phyloP scores from a whole-genome alignment of 2,888 invertebrate genomes.

The Melieria omissa region DNA sequence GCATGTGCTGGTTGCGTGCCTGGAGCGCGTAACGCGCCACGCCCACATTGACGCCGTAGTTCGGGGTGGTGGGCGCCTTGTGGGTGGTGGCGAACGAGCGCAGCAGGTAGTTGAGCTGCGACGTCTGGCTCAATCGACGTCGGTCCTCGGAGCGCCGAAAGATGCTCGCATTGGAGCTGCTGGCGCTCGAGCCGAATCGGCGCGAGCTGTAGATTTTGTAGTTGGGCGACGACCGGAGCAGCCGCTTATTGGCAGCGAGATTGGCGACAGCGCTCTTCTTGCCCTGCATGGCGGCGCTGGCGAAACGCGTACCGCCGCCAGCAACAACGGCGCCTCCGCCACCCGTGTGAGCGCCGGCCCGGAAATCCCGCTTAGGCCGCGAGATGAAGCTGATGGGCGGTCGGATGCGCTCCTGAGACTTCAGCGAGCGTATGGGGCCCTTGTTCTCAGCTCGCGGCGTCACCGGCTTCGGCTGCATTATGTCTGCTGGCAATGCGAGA shows the following conservation, averaged over 20 bases:
- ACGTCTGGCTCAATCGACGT: constrained; percentile 32
- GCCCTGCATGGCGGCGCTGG: constrained; percentile 6
- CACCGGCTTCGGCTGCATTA: constrained; percentile 30
- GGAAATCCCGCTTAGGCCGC: constrained; percentile 7
- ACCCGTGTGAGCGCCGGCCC: neutral
- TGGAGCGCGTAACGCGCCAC: constrained; percentile 40
- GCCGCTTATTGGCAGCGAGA: constrained; percentile 36
- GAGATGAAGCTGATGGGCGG: constrained; percentile 8
- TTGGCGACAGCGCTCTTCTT: constrained; percentile 13
- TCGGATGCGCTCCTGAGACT: constrained; percentile 27
- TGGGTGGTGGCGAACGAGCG: constrained; percentile 39
- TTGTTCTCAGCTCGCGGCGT: constrained; percentile 41
- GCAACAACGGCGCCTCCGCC: constrained; percentile 3
- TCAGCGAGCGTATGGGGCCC: constrained; percentile 42
- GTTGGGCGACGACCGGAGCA: constrained; percentile 45
- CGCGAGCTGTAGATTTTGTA: constrained; percentile 50
- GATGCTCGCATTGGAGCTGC: constrained; percentile 48
- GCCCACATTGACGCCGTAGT: constrained; percentile 3
- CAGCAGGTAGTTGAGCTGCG: constrained; percentile 39
- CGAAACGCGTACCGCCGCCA: constrained; percentile 14
- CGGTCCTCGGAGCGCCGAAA: constrained; percentile 45
- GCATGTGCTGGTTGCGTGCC: constrained; percentile 44
- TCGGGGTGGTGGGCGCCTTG: neutral
- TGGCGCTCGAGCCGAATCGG: constrained; percentile 47
- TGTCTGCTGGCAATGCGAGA: constrained; percentile 23